Evolutionary conservation across 53 echinoderm and acorn worm species (phyloP).

Genomic region (Antedon mediterranea): DNA sequence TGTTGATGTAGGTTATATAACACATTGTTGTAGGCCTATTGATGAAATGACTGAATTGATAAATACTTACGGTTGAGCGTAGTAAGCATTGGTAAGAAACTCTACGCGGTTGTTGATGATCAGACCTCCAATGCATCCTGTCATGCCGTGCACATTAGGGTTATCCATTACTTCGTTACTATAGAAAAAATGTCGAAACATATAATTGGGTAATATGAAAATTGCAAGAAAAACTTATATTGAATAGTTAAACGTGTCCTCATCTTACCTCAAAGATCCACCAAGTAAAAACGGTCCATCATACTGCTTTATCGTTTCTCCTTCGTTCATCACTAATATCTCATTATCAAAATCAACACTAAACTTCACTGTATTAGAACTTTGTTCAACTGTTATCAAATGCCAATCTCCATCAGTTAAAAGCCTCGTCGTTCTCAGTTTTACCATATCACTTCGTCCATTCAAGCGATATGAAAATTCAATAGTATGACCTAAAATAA

Average conservation of each 20-base stretch:
- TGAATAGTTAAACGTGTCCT: no score
- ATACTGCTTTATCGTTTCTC: neutral
- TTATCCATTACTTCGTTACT: neutral
- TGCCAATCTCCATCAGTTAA: neutral
- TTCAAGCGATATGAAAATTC: neutral
- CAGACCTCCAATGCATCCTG: neutral
- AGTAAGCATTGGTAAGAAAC: neutral
- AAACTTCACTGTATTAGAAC: neutral
- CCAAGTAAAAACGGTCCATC: neutral
- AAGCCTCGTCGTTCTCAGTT: neutral
- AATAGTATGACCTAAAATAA: neutral
- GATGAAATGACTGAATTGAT: neutral
- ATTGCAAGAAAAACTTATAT: no score
- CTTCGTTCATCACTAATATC: neutral
- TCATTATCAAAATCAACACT: neutral
- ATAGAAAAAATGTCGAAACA: neutral
- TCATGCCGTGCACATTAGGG: neutral
- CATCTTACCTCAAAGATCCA: neutral
- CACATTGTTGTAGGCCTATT: no score
- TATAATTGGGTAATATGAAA: neutral
- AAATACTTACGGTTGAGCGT: neutral
- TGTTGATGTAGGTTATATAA: no score
- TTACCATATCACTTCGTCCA: neutral
- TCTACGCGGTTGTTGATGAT: neutral
- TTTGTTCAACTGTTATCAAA: neutral